A percentile compares a stretch with the other conserved stretches of the same genome.
Conservation (phyloP, 2,888 invertebrate species). For the Drosophila anomelani region DNA sequence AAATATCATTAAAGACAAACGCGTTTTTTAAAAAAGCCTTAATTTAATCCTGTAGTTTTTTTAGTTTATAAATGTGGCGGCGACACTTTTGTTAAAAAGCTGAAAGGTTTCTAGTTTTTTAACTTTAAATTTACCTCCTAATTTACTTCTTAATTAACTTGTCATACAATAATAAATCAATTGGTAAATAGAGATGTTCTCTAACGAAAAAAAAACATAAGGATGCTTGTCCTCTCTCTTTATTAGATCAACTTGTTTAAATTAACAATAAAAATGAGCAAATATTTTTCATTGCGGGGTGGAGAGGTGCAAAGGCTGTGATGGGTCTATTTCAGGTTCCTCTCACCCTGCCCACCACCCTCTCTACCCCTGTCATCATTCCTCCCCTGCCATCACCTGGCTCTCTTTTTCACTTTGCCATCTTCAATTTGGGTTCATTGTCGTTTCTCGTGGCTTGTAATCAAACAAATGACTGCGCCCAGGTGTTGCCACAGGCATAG, state of each 20-base stretch:
- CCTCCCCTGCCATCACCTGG: not conserved
- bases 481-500: conserved; percentile 55
- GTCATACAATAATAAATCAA: no score
- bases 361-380: not conserved
- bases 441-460: conserved; percentile 63
- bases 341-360: not conserved
- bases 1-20: not conserved
- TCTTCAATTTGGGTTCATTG: conserved; percentile 45
- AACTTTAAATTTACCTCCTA: not conserved
- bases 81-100: not conserved
- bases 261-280: conserved; percentile 46
- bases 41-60: not conserved
- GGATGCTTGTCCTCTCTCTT: not conserved
- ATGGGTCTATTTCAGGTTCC: conserved; percentile 13
- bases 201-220: not conserved
- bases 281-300: conserved; percentile 50
- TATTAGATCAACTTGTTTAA: conserved; percentile 55
- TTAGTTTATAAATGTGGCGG: no score
- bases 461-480: conserved; percentile 75
- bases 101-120: no score
- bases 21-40: not conserved
- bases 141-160: not conserved
- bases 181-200: not conserved
- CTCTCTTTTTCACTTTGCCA: conserved; percentile 26
- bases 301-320: conserved; percentile 5